Conservation (phyloP, 2,113 vertebrate species). For the Erythrocercus mccallii region DNA sequence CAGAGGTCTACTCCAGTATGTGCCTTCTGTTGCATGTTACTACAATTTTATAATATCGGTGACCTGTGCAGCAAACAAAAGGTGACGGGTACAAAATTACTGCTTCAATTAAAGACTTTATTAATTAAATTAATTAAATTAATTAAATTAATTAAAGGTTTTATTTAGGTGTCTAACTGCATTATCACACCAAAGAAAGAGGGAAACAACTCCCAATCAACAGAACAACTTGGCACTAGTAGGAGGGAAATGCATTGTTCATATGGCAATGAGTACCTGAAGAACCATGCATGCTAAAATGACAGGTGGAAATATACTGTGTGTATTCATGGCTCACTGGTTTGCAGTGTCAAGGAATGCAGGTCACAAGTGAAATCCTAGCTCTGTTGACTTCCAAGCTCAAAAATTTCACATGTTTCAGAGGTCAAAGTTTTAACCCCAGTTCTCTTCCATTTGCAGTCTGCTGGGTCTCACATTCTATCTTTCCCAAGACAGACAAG, state of each 20-base stretch:
- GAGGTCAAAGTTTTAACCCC: neutral
- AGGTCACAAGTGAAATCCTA: neutral
- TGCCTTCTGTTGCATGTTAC: neutral
- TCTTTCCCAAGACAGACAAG: neutral
- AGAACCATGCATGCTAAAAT: neutral
- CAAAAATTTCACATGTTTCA: neutral
- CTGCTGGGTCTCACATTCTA: neutral
- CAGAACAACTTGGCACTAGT: neutral
- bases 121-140: too few species aligned
- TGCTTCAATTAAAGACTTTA: neutral
- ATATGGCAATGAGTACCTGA: neutral
- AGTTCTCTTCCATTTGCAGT: neutral
- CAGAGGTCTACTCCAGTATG: neutral
- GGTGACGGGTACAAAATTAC: neutral
- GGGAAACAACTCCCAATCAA: neutral
- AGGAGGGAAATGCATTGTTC: neutral
- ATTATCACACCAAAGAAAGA: neutral
- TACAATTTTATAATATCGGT: rapidly evolving
- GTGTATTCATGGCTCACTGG: neutral
- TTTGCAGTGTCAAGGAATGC: neutral
- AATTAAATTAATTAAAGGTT: too few species aligned
- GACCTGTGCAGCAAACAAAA: neutral
- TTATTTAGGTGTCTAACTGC: neutral
- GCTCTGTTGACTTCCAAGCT: neutral
- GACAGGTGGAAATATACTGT: neutral